Evolutionary conservation across 1,140 invertebrate genomes (phyloP), one percentile per base, ranked within the genome.

Genomic region (Bombus superbus): DNA sequence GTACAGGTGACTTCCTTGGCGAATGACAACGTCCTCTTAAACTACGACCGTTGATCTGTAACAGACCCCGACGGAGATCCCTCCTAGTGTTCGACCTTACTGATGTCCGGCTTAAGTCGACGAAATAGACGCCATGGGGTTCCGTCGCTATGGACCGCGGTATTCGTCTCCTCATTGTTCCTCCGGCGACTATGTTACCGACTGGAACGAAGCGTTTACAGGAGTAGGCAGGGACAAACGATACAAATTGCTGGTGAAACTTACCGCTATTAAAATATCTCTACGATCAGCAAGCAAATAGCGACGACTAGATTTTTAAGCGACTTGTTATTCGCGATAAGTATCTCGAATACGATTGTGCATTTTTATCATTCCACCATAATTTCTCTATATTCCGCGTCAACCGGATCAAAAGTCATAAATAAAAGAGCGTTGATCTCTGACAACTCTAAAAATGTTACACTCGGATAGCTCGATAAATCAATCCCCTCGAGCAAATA

Each of bases 141-240:
- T 47, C 69, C 79, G 59, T 38, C 40, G 47, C 6, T 42, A 35
- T 42, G 38, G 79, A 47, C 28, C 4, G 53, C 10, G n/a, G 44
- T 71, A 81, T 88, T 89, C 85, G 64, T 86, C 83, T 72, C 80
- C 72, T 91, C 92, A 93, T 95, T 94, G 94, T 95, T 94, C 91
- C 80, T 79, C 83, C 81, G 72, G 80, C 86, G 86, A 90, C 89
- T 92, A 92, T 93, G 89, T 92, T 92, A 87, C 74, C 66, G 83
- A 1, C 84, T 71, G 62, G 79, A 92, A 64, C 9, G 11, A 8
- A 22, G 57, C 81, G 22, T 47, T 4, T 2, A 3, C 6, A 28
- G 13, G 0, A 3, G 9, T 11, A 5, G 47, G 22, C 2, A 42
- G 40, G 13, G 11, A 42, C 40, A 18, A n/a, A 42, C 1, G n/a